Evolutionary conservation across 2,888 invertebrate species (phyloP), one percentile per base, ranked within the genome.

Genomic region (Arge pagana): DNA sequence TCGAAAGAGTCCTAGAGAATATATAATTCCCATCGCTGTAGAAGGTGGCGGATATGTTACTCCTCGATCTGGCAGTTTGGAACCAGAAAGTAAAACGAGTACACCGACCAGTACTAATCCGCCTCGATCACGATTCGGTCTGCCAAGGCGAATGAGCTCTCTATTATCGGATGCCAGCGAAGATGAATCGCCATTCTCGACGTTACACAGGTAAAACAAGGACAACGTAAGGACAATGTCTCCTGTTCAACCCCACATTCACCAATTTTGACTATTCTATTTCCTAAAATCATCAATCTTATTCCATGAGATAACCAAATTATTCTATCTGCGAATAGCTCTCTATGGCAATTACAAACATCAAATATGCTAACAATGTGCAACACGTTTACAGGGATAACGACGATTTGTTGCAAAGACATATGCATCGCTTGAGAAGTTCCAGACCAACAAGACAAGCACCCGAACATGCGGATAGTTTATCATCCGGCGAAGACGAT

Each of bases 11-110:
- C 91, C 93, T 11, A 82, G 93, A 35, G 93, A 94, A 78, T 93
- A 91, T 71, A 93, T 94, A 67, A 93, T 94, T 76, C 93, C 93
- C n/a, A 93, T 94, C 68, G 91, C 92, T 13, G 88, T 93, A 50
- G 93, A 94, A 76, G 93, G 93, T 62, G 92, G 91, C 56, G 93
- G 92, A 55, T 90, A 88, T 74, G 88, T 90, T 4, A 89, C 89
- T 18, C 89, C 90, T 18, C 81, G 86, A 53, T 83, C 84, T 54
- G 86, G 89, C 59, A 89, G 90, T 72, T 79, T 90, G 53, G 90
- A 91, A 72, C 89, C 89, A 3, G 89, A 89, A 53, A 78, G 77
- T 30, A 80, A 84, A 26, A 82, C 80, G 56, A 80, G 80, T 37
- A 81, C 82, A 16, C 81, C 81, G 33, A 82, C 82, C 36, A 82